Conservation (phyloP, 2,888 invertebrate genomes). For the Exephanes ischioxanthus region DNA sequence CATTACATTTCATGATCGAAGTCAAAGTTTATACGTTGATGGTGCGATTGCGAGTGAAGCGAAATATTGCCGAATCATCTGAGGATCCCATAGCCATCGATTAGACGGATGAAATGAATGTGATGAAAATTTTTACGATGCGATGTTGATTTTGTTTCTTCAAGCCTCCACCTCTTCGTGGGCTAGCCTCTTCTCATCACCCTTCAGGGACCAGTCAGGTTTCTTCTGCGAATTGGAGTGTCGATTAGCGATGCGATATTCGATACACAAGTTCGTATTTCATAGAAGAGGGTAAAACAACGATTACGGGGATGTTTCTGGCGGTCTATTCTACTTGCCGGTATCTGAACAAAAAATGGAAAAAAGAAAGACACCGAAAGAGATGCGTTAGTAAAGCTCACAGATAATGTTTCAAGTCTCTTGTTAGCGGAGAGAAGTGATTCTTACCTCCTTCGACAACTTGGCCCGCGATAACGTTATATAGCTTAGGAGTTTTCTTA, state of each 20-base stretch:
- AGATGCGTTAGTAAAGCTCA: slow-evolving; percentile 34
- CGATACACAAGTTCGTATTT: background rate
- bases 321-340: slow-evolving; percentile 36
- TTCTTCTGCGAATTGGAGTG: slow-evolving; percentile 66
- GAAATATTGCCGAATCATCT: slow-evolving; percentile 35
- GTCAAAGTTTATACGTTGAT: slow-evolving; percentile 38
- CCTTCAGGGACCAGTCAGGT: slow-evolving; percentile 70
- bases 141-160: slow-evolving; percentile 5
- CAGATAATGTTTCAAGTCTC: slow-evolving; percentile 2
- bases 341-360: slow-evolving; percentile 19
- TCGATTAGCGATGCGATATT: slow-evolving; percentile 22
- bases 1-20: slow-evolving; percentile 13
- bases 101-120: slow-evolving; percentile 57
- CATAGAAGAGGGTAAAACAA: slow-evolving; percentile 18
- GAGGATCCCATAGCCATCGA: slow-evolving; percentile 50
- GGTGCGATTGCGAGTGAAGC: slow-evolving; percentile 36
- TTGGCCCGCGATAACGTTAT: slow-evolving; percentile 39
- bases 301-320: slow-evolving; percentile 25
- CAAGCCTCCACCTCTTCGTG: slow-evolving; percentile 71
- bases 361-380: slow-evolving; percentile 6
- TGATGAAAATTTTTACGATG: slow-evolving; percentile 47
- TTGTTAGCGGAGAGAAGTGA: slow-evolving; percentile 45
- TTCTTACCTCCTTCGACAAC: slow-evolving; percentile 63
- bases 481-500: slow-evolving; percentile 35
- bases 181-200: slow-evolving; percentile 67